Evolutionary conservation across 1,140 invertebrate genomes (phyloP).

Genomic region (Zaprionus gabonicus): DNA sequence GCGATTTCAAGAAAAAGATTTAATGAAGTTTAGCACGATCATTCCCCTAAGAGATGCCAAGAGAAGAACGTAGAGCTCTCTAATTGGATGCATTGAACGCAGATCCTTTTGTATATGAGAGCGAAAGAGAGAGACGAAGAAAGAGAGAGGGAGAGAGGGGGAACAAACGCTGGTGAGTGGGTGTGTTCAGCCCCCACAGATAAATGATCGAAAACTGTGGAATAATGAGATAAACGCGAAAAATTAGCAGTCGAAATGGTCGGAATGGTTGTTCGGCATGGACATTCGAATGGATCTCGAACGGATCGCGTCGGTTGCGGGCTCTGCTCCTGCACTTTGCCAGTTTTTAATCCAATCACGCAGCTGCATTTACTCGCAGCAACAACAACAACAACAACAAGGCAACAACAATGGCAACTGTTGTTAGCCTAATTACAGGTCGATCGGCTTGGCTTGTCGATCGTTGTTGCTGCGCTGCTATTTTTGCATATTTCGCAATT

Average conservation of each 20-base stretch:
- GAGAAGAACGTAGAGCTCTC: conserved; percentile 44
- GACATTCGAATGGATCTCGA: conserved; percentile 33
- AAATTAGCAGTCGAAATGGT: conserved; percentile 77
- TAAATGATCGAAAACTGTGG: conserved; percentile 82
- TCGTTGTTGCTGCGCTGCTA: conserved; percentile 39
- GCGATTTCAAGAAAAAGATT: conserved; percentile 65
- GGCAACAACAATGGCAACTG: conserved; percentile 22
- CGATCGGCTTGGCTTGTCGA: conserved; percentile 6
- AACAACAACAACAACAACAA: conserved; percentile 30
- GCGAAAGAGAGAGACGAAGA: neutral
- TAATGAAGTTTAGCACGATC: conserved; percentile 84
- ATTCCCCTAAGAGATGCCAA: conserved; percentile 57
- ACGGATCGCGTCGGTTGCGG: conserved; percentile 6
- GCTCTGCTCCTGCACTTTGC: conserved; percentile 23
- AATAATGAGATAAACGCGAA: conserved; percentile 84
- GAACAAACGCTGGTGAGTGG: neutral
- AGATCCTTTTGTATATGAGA: conserved; percentile 41
- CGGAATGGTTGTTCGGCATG: conserved; percentile 31
- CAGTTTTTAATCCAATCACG: conserved; percentile 77
- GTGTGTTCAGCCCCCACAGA: conserved; percentile 61
- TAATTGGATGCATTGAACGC: conserved; percentile 74
- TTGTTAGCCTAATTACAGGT: conserved; percentile 68
- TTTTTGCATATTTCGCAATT: conserved; percentile 78
- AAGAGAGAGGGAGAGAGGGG: neutral
- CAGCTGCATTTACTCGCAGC: conserved; percentile 75